These are phyloP conservation scores for Thelaira solivaga DNA, from an alignment of 2,888 invertebrate species.

Conservation along the genomic window DNA sequence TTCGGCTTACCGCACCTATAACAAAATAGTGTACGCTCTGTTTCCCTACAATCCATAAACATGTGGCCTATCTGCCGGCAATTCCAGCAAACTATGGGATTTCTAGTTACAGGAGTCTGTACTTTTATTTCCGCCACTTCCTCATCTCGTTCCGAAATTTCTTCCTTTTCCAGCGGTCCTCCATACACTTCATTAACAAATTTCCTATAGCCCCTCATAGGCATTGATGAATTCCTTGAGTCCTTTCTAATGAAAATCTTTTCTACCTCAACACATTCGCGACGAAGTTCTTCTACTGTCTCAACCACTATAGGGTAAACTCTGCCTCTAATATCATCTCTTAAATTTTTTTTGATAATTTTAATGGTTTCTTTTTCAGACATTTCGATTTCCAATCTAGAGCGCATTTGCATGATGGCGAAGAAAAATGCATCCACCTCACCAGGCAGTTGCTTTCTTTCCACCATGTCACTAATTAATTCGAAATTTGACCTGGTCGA, in stretches of 20 bases:
- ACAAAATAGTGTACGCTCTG: conserved; percentile 19
- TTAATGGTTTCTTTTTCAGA: conserved; percentile 28
- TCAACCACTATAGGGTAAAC: not conserved
- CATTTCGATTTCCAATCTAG: not conserved
- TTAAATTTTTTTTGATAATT: conserved; percentile 23
- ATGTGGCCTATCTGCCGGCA: conserved; percentile 13
- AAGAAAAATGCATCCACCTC: conserved; percentile 21
- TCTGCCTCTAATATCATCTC: not conserved
- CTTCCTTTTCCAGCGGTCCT: not conserved
- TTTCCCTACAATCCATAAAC: conserved; percentile 28
- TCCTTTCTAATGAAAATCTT: not conserved
- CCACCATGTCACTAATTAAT: not conserved
- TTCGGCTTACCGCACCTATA: not conserved
- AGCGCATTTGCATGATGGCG: not conserved
- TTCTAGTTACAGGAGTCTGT: not conserved
- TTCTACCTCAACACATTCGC: conserved; percentile 18
- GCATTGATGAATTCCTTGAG: no score
- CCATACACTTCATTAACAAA: not conserved
- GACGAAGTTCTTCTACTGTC: not conserved
- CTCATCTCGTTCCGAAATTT: not conserved
- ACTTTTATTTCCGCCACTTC: not conserved
- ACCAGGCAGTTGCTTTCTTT: not conserved
- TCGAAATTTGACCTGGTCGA: not conserved
- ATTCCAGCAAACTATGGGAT: conserved; percentile 20
- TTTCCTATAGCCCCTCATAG: not conserved